Base-by-base conservation (phyloP, 2,797 vertebrate species). In the Semaprochilodus insignis region DNA sequence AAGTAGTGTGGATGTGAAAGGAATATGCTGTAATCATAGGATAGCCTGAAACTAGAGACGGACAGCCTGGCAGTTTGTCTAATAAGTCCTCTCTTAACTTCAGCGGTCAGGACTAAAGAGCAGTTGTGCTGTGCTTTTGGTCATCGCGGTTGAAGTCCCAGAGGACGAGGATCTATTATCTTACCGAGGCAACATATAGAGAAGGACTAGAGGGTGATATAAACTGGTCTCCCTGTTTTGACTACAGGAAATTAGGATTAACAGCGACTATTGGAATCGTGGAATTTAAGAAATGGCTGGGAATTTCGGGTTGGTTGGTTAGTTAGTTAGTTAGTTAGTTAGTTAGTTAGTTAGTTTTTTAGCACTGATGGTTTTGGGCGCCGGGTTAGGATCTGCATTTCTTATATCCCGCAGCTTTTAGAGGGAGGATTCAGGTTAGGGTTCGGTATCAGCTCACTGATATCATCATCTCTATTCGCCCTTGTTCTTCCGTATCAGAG, bases 11-110 rank as follows among this genome's bases (percentile, higher is more conserved):
- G 62, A 81, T 80, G 62, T 2, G 3, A 80, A 70, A 77, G 66
- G 77, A 81, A 69, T 73, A 83, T 66, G 48, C 67, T 6, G 40
- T 74, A 85, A 82, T 76, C 48, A 79, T 74, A 54, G 78, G 67
- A 66, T 40, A 31, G 72, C 66, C 72, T 75, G 79, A 85, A 83
- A 77, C 44, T 71, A 69, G 76, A 54, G 27, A 55, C 14, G 1
- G 23, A 60, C 23, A 13, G 69, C 8, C 54, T 52, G 21, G 14
- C 40, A 4, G 14, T 25, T 76, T 54, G 76, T 62, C 27, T 34
- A 19, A 31, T 34, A 21, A 5, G 48, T 31, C 19, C 69, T 71
- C 44, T 48, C 21, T 31, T 73, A 54, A 31, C 71, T 73, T 54
- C 44, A 27, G n/a, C 8, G 25, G 27, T 8, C 48, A 31, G 51